These are phyloP conservation scores for Onychostoma macrolepis DNA, from an alignment of 2,113 vertebrate species.

Conservation along the genomic window DNA sequence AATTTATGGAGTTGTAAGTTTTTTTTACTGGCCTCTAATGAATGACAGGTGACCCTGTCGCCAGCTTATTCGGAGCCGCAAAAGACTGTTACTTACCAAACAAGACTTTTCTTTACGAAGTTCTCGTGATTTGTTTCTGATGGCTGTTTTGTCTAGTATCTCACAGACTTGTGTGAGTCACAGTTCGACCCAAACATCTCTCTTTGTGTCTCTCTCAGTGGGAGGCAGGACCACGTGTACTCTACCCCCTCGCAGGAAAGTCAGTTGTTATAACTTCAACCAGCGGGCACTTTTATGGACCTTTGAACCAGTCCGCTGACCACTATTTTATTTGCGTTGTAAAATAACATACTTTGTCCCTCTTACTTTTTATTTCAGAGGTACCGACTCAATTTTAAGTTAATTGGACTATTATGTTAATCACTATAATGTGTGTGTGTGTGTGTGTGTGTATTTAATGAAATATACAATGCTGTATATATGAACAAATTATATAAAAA, in stretches of 20 bases:
- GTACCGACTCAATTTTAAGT: background rate
- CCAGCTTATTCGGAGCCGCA: background rate
- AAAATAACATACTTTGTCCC: background rate
- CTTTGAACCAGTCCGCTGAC: background rate
- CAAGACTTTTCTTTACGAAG: background rate
- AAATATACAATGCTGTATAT: background rate
- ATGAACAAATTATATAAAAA: no score
- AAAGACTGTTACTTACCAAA: background rate
- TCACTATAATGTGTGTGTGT: conserved; percentile 12
- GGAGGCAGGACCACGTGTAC: conserved; percentile 18
- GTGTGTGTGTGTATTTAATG: background rate
- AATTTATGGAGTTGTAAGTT: conserved; percentile 22
- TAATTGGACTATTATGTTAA: background rate
- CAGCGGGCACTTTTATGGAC: background rate
- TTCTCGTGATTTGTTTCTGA: conserved; percentile 40
- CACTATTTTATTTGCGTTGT: conserved; percentile 8
- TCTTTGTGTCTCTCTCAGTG: conserved; percentile 33
- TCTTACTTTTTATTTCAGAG: background rate
- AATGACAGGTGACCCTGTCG: conserved; percentile 22
- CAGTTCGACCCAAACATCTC: conserved; percentile 10
- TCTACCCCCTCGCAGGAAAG: conserved; percentile 22
- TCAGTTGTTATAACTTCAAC: conserved; percentile 41
- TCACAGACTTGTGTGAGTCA: background rate
- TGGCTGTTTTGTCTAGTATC: conserved; percentile 48
- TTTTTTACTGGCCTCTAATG: conserved; percentile 27